phyloP scores from a whole-genome alignment of 2,888 invertebrate genomes.

The Corythucha ciliata region DNA sequence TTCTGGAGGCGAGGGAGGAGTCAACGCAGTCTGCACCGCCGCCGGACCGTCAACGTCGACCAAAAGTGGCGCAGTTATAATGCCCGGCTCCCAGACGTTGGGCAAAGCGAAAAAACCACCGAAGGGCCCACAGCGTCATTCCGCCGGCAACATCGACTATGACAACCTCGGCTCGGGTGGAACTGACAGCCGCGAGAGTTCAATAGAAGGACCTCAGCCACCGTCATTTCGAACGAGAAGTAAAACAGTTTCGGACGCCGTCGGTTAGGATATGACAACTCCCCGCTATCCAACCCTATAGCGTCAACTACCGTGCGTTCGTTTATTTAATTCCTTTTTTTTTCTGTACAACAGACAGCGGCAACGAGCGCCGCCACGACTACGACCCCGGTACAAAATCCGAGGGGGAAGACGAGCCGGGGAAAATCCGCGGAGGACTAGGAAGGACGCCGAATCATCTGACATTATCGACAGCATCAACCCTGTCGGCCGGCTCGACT shows the following conservation, averaged over 20 bases:
- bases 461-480: constrained; percentile 86
- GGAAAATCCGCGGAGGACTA: constrained; percentile 43
- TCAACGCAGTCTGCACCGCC: constrained; percentile 6
- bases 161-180: constrained; percentile 43
- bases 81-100: constrained; percentile 70
- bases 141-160: constrained; percentile 76
- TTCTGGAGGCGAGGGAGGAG: too few relatives aligned
- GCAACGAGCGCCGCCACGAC: constrained; percentile 32
- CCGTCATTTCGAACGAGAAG: constrained; percentile 67
- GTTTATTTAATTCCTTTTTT: constrained; percentile 3
- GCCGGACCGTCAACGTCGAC: constrained; percentile 29
- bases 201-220: constrained; percentile 40
- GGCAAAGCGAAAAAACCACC: constrained; percentile 66
- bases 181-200: constrained; percentile 36
- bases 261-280: constrained; percentile 46
- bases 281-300: too few relatives aligned
- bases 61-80: constrained; percentile 42
- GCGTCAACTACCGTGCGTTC: background rate
- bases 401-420: constrained; percentile 68
- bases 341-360: constrained; percentile 29
- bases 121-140: constrained; percentile 66
- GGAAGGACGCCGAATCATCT: constrained; percentile 90
- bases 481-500: constrained; percentile 85
- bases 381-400: constrained; percentile 68
- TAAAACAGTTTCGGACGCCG: constrained; percentile 81